Conservation (phyloP, 2,797 vertebrate species). For the Phrynocephalus guinanensis region DNA sequence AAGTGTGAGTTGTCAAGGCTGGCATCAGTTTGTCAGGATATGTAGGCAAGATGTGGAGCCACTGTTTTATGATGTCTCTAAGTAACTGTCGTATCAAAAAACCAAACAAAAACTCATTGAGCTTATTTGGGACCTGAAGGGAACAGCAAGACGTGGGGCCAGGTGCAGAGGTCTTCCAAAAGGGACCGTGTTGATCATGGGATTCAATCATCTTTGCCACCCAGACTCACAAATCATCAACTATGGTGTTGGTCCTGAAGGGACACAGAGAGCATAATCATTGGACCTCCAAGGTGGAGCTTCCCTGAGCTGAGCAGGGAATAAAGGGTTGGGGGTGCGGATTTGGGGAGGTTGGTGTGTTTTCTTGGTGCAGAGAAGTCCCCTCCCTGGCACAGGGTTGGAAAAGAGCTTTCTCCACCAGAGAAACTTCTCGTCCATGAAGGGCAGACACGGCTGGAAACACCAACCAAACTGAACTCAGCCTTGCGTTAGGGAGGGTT, state of each 20-base stretch:
- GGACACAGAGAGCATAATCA: slow-evolving; percentile 33
- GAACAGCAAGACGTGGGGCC: background rate
- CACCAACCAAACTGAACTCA: background rate
- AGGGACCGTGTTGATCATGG: slow-evolving; percentile 54
- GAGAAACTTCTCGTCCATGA: no score
- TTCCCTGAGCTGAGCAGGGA: background rate
- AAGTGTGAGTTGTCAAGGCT: background rate
- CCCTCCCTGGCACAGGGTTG: background rate
- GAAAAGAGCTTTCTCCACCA: background rate
- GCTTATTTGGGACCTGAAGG: background rate
- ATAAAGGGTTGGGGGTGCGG: background rate
- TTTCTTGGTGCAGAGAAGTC: background rate
- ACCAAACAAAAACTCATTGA: background rate
- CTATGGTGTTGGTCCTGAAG: background rate
- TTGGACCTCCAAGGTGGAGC: slow-evolving; percentile 32
- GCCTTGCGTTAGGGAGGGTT: no score
- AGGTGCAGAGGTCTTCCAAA: slow-evolving; percentile 26
- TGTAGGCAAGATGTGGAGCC: background rate
- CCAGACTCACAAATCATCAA: slow-evolving; percentile 25
- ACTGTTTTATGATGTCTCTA: no score
- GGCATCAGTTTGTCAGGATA: slow-evolving; percentile 9
- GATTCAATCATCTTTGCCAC: slow-evolving; percentile 26
- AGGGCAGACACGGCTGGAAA: background rate
- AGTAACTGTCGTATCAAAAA: background rate
- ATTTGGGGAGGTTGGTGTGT: background rate